These are phyloP conservation scores for Echeneis naucrates DNA, from an alignment of 2,797 vertebrate genomes.

Conservation along the genomic window DNA sequence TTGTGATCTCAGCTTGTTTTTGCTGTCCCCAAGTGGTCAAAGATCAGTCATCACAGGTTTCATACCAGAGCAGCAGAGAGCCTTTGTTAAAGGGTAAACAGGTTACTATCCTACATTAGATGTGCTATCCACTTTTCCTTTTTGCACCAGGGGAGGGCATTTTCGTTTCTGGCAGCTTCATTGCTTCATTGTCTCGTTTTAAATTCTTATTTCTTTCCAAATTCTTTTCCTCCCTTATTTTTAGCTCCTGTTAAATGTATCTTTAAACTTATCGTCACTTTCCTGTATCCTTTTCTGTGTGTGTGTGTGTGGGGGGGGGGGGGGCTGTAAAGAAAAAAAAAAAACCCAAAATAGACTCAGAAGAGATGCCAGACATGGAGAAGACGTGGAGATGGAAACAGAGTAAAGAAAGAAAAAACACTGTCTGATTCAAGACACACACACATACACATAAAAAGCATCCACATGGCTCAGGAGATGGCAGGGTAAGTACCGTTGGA, in stretches of 20 bases:
- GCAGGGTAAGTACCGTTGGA: slow-evolving; percentile 3
- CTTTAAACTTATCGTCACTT: slow-evolving; percentile 8
- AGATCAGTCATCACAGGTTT: not conserved
- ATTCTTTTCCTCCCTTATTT: too few relatives aligned
- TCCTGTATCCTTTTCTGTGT: not conserved
- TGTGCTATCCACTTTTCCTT: not conserved
- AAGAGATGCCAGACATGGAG: slow-evolving; percentile 35
- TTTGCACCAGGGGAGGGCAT: not conserved
- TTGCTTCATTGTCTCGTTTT: not conserved
- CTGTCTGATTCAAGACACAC: slow-evolving; percentile 10
- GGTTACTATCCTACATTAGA: not conserved
- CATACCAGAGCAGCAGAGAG: not conserved
- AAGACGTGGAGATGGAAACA: slow-evolving; percentile 39
- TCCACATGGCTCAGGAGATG: slow-evolving; percentile 43
- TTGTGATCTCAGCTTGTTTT: not conserved
- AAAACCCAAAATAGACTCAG: slow-evolving; percentile 31
- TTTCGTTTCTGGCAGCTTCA: not conserved
- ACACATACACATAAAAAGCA: slow-evolving; percentile 22
- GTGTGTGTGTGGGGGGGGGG: slow-evolving; percentile 14
- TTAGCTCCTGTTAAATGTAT: slow-evolving; percentile 1
- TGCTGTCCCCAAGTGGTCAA: not conserved
- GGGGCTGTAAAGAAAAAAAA: slow-evolving; percentile 17
- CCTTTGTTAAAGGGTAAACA: slow-evolving; percentile 1
- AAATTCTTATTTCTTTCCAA: not conserved
- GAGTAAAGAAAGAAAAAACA: slow-evolving; percentile 34